A percentile compares a stretch with the other conserved stretches of the same genome.
These are phyloP conservation scores for Macrotrachela quadricornifera DNA, from an alignment of 1,140 invertebrate genomes.

Conservation along the genomic window DNA sequence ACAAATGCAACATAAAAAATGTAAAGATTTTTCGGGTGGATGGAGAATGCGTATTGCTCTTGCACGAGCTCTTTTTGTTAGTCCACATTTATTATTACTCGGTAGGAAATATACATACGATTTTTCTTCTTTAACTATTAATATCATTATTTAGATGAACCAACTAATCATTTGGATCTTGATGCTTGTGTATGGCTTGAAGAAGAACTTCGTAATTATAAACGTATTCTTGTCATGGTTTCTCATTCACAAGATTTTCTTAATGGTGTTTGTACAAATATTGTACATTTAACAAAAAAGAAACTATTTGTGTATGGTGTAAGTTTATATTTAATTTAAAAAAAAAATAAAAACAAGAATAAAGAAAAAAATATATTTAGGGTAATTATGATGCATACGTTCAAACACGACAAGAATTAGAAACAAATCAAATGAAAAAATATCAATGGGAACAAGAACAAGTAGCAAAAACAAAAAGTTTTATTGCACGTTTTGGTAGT, in stretches of 20 bases:
- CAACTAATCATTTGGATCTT: constrained; percentile 48
- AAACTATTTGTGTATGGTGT: constrained; percentile 78
- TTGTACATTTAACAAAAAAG: constrained; percentile 80
- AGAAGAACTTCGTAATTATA: constrained; percentile 83
- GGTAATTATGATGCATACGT: constrained; percentile 88
- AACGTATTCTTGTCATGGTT: constrained; percentile 87
- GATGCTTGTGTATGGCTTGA: constrained; percentile 98
- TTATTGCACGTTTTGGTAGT: constrained; percentile 95
- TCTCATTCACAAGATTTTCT: constrained; percentile 99
- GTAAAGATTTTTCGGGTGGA: constrained; percentile 86
- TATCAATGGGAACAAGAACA: constrained; percentile 99
- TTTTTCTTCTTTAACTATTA: constrained; percentile 36
- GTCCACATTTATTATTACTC: constrained; percentile 24
- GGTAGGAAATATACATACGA: too few species aligned
- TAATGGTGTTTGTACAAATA: constrained; percentile 96
- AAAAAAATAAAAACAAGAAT: neutral
- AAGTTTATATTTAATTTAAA: constrained; percentile 27
- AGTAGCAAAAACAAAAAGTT: constrained; percentile 97
- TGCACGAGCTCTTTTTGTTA: constrained; percentile 38
- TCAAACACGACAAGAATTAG: constrained; percentile 64
- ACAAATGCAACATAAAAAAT: constrained; percentile 70
- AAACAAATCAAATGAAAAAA: constrained; percentile 95
- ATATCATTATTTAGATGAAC: constrained; percentile 25
- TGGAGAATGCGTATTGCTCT: constrained; percentile 99
- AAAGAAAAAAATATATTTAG: constrained; percentile 23